These are phyloP conservation scores for Agrilus planipennis DNA, from an alignment of 1,140 invertebrate species.

Conservation along the genomic window DNA sequence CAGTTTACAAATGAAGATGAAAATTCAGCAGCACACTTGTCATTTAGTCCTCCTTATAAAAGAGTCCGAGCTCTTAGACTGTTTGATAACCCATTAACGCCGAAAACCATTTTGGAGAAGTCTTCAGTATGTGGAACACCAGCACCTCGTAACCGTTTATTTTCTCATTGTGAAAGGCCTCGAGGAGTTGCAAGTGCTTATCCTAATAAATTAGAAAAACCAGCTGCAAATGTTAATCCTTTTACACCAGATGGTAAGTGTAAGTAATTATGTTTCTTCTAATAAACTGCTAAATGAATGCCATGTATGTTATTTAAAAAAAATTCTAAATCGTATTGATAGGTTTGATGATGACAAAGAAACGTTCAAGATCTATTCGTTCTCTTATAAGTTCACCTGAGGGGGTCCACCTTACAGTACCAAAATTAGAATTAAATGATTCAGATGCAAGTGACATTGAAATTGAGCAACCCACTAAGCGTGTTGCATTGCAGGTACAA, in stretches of 20 bases:
- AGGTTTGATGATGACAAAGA: conserved; percentile 53
- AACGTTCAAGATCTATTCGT: conserved; percentile 45
- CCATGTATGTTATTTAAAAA: background rate
- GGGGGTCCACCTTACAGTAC: conserved; percentile 22
- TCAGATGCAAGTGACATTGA: conserved; percentile 47
- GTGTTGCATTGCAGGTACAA: conserved; percentile 36
- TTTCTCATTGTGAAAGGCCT: conserved; percentile 38
- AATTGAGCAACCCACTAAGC: conserved; percentile 51
- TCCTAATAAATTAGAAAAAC: conserved; percentile 42
- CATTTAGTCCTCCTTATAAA: conserved; percentile 61
- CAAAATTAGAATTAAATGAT: conserved; percentile 40
- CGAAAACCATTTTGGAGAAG: conserved; percentile 74
- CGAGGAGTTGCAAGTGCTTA: conserved; percentile 35
- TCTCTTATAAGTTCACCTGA: conserved; percentile 34
- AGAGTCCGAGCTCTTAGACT: conserved; percentile 66
- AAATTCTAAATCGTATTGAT: conserved; percentile 8
- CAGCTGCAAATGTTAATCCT: conserved; percentile 77
- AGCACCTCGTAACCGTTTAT: conserved; percentile 38
- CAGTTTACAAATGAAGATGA: background rate
- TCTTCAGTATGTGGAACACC: conserved; percentile 45
- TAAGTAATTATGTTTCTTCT: too few species aligned
- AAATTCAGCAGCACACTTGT: background rate
- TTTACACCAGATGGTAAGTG: conserved; percentile 65
- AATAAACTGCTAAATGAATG: conserved; percentile 32
- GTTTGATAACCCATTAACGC: conserved; percentile 74